Percentiles rank a stretch among this genome's conserved stretches.
phyloP scores from a whole-genome alignment of 1,140 invertebrate genomes.

The Anastatus disparis region DNA sequence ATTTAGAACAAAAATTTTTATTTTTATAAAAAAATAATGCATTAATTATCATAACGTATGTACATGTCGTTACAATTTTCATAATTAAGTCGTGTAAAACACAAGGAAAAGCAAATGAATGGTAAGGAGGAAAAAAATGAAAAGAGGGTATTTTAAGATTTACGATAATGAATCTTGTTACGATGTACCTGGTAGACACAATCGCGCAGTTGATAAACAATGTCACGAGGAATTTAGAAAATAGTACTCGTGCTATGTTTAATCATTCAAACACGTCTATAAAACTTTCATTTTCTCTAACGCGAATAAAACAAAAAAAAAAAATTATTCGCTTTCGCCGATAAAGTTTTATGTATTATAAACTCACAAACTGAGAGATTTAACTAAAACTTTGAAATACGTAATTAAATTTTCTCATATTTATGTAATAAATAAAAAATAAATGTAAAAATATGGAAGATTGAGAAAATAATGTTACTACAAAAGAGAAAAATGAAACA shows the following conservation, averaged over 20 bases:
- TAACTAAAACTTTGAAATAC: constrained; percentile 46
- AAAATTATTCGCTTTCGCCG: not conserved
- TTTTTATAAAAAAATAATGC: too few relatives aligned
- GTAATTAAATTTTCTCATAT: constrained; percentile 46
- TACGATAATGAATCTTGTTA: constrained; percentile 52
- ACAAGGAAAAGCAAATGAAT: constrained; percentile 11
- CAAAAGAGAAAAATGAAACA: constrained; percentile 17
- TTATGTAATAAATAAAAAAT: constrained; percentile 17
- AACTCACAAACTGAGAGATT: constrained; percentile 26
- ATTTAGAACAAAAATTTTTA: too few relatives aligned
- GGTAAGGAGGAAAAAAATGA: constrained; percentile 8
- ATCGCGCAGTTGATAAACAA: constrained; percentile 55
- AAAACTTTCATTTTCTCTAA: constrained; percentile 23
- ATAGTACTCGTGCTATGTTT: constrained; percentile 24
- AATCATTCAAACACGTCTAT: constrained; percentile 18
- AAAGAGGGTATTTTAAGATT: constrained; percentile 36
- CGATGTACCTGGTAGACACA: constrained; percentile 63
- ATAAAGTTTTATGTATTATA: constrained; percentile 32
- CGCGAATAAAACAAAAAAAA: too few relatives aligned
- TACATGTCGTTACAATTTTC: constrained; percentile 1
- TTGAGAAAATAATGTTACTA: constrained; percentile 22
- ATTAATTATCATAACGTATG: too few relatives aligned
- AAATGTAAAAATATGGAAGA: constrained; percentile 19
- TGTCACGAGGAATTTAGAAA: constrained; percentile 57
- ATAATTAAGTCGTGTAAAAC: constrained; percentile 12